Percentiles rank a stretch among this genome's conserved stretches.
Conservation (phyloP, 2,113 vertebrate species). For the Cochlearius cochlearius region DNA sequence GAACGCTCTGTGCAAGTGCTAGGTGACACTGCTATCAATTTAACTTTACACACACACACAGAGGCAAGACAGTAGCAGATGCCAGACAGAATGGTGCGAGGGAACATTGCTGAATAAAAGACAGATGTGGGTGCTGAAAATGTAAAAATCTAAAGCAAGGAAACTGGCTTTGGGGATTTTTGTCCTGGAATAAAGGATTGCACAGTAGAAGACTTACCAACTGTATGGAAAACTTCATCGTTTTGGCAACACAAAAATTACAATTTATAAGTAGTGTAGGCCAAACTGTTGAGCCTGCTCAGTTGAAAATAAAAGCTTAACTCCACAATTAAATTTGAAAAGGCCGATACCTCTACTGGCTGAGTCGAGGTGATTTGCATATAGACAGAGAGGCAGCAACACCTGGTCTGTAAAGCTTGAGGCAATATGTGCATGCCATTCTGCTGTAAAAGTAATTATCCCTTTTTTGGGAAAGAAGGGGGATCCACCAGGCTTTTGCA, state of each 20-base stretch:
- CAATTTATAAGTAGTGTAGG: not conserved
- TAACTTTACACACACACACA: no score
- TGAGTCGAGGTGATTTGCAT: not conserved
- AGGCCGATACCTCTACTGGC: not conserved
- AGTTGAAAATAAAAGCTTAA: not conserved
- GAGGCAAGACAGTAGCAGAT: not conserved
- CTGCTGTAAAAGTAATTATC: not conserved
- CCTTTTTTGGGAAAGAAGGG: not conserved
- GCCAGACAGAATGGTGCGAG: not conserved
- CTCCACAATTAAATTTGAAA: not conserved
- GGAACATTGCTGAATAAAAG: not conserved
- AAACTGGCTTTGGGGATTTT: not conserved
- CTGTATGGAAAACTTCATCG: not conserved
- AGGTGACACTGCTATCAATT: not conserved
- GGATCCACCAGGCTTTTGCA: not conserved
- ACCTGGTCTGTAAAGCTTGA: not conserved
- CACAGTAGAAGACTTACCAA: not conserved
- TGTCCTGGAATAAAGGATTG: not conserved
- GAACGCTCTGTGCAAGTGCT: not conserved
- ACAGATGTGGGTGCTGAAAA: not conserved
- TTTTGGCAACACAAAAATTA: not conserved
- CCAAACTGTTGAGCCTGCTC: not conserved
- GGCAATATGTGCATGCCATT: not conserved
- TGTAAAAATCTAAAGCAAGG: not conserved
- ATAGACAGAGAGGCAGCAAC: not conserved